A percentile compares a stretch with the other conserved stretches of the same genome.
Conservation (phyloP, 1,140 invertebrate genomes). For the Schlechtendalia chinensis region DNA sequence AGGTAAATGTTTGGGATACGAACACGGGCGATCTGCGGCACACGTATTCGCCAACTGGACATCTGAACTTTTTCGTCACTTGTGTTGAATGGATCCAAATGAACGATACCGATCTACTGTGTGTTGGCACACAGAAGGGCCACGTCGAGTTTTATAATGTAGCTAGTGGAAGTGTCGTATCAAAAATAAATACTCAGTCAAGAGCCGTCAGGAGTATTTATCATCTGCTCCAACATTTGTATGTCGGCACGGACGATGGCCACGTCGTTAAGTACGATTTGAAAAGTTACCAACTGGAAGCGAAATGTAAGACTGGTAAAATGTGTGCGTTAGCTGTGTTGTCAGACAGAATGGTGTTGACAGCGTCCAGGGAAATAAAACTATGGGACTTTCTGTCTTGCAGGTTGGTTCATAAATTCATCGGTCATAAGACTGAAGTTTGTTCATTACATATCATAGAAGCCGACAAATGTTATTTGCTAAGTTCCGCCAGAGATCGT, state of each 20-base stretch:
- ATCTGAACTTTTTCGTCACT: slow-evolving; percentile 1
- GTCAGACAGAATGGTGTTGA: neutral
- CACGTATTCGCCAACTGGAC: slow-evolving; percentile 32
- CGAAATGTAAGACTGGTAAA: slow-evolving; percentile 9
- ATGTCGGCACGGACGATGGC: slow-evolving; percentile 14
- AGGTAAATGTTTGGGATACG: slow-evolving; percentile 41
- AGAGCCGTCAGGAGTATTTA: slow-evolving; percentile 17
- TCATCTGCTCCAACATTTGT: slow-evolving; percentile 4
- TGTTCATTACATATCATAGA: slow-evolving; percentile 32
- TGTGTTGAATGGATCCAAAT: slow-evolving; percentile 33
- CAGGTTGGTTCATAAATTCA: slow-evolving; percentile 39
- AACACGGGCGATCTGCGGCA: slow-evolving; percentile 24
- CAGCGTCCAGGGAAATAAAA: slow-evolving; percentile 39
- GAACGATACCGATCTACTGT: slow-evolving; percentile 19
- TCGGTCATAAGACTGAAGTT: slow-evolving; percentile 36
- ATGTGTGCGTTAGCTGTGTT: slow-evolving; percentile 23
- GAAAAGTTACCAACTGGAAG: slow-evolving; percentile 3
- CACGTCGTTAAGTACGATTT: slow-evolving; percentile 6
- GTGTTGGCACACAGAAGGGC: slow-evolving; percentile 36
- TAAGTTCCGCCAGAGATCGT: slow-evolving; percentile 38
- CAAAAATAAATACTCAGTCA: slow-evolving; percentile 24
- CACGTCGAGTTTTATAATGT: slow-evolving; percentile 33
- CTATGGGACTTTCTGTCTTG: slow-evolving; percentile 30
- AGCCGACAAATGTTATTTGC: slow-evolving; percentile 41
- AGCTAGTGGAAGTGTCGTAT: slow-evolving; percentile 21